These are phyloP conservation scores for Nothobranchius kuhntae DNA, from an alignment of 2,113 vertebrate genomes.

Conservation along the genomic window DNA sequence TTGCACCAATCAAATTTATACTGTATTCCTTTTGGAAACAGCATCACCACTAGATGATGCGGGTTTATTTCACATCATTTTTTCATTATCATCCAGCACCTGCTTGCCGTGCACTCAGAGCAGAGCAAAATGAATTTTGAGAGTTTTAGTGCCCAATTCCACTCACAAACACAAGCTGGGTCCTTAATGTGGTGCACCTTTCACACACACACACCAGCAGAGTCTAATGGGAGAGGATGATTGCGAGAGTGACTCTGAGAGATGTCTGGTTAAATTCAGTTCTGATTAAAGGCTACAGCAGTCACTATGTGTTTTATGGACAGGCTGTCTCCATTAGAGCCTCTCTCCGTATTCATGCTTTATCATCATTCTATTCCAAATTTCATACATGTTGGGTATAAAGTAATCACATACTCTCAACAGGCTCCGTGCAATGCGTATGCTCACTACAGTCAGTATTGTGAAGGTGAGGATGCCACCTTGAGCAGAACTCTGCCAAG, in stretches of 20 bases:
- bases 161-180: constrained; percentile 12
- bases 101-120: constrained; percentile 1
- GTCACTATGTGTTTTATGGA: constrained; percentile 1
- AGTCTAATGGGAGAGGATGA: constrained; percentile 15
- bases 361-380: constrained; percentile 1
- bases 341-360: constrained; percentile 2
- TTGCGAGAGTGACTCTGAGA: constrained; percentile 14
- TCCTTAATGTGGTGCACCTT: constrained; percentile 6
- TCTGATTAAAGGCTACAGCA: constrained; percentile 28
- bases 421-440: not conserved
- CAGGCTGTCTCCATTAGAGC: not conserved
- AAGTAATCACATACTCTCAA: not conserved
- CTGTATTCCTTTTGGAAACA: not conserved
- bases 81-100: not conserved
- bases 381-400: not conserved
- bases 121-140: constrained; percentile 12
- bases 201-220: constrained; percentile 13
- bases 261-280: constrained; percentile 14
- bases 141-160: constrained; percentile 20
- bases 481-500: not conserved
- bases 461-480: constrained; percentile 17
- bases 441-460: not conserved
- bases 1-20: not conserved
- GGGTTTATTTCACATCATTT: constrained; percentile 15
- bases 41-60: not conserved